phyloP scores from a whole-genome alignment of 53 echinoderm and acorn worm species.

The Paracentrotus lividus region DNA sequence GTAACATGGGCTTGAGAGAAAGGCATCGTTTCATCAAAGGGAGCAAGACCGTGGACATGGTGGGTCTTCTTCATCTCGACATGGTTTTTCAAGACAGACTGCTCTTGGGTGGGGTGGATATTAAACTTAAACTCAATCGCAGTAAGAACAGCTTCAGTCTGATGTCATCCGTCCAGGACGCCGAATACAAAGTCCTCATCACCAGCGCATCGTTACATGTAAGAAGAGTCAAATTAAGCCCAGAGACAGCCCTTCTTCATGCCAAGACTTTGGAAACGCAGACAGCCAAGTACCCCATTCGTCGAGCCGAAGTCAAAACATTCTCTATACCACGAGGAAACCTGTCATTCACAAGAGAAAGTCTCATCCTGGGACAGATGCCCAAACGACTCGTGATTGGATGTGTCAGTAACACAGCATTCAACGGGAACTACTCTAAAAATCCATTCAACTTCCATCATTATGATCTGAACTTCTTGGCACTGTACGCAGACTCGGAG shows the following conservation, averaged over 20 bases:
- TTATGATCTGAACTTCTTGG: conserved; percentile 45
- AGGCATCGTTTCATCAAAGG: conserved; percentile 61
- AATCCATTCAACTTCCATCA: conserved; percentile 83
- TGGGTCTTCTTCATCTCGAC: conserved; percentile 73
- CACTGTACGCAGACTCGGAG: conserved; percentile 68
- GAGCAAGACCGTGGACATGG: conserved; percentile 70
- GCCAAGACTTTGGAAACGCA: conserved; percentile 78
- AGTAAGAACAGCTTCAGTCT: conserved; percentile 75
- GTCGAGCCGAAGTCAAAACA: conserved; percentile 74
- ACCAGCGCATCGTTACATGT: conserved; percentile 62
- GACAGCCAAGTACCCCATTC: conserved; percentile 83
- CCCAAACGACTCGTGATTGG: conserved; percentile 76
- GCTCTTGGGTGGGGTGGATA: conserved; percentile 75
- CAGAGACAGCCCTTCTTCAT: conserved; percentile 73
- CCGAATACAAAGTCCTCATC: conserved; percentile 52
- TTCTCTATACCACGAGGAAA: conserved; percentile 76
- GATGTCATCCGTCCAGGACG: conserved; percentile 53
- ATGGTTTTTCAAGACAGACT: conserved; percentile 81
- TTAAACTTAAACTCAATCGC: conserved; percentile 80
- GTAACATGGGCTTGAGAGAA: conserved; percentile 76
- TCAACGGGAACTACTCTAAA: conserved; percentile 71
- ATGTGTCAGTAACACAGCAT: conserved; percentile 65
- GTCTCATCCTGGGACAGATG: conserved; percentile 72
- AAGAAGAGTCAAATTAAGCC: conserved; percentile 75
- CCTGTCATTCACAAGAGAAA: conserved; percentile 73